Evolutionary conservation across 2,113 vertebrate species (phyloP), one percentile per base, ranked within the genome.

Genomic region (Urocynchramus pylzowi): DNA sequence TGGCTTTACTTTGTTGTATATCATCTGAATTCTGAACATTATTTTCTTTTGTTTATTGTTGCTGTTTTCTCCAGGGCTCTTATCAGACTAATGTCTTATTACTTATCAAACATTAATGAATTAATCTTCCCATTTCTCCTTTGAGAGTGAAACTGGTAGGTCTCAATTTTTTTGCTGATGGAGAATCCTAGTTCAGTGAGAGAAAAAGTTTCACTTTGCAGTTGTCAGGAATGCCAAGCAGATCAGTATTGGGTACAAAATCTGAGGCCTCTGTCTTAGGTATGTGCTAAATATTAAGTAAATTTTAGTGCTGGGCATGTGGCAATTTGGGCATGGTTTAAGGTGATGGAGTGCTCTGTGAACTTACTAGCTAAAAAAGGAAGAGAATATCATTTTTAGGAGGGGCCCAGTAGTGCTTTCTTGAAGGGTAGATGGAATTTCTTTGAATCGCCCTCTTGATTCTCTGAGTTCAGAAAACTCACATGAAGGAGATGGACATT

Each of bases 61-160:
- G 22, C 18, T 59, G 4, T 52, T 52, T 65, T 45, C 33, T 7
- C 11, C 8, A 9, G 15, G 8, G 11, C 0, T 1, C 23, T 65
- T 76, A 27, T 30, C 17, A 69, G 3, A 17, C 16, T 60, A 61
- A 35, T 31, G 2, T 54, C 33, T 77, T n/a, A 37, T 77, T 74
- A 22, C 11, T 70, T 37, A 45, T n/a, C 9, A 71, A 76, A 52
- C 3, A 21, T 52, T 45, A 81, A 37, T 18, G 2, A 76, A 69
- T 2, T 61, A 14, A 21, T 80, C 26, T 92, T 87, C 27, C 13
- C 20, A 42, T 1, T 37, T 56, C 13, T 83, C 13, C 17, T 92
- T 53, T 86, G n/a, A 83, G 69, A 69, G 4, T 23, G 19, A 74
- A 87, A 78, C 13, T 31, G 2, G 2, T 41, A 54, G 6, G 2